phyloP scores from a whole-genome alignment of 1,140 invertebrate genomes.

The Apis mellifera region Amel_HAv3.1 CM009932.2:5224501-5225000 shows the following conservation, averaged over 20 bases:
- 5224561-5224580: constrained; percentile 26
- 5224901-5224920: too few relatives aligned
- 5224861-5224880: too few relatives aligned
- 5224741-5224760: constrained; percentile 15
- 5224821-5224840: neutral
- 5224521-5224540: neutral
- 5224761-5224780: neutral
- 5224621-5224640: neutral
- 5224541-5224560: neutral
- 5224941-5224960: too few relatives aligned
- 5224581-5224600: neutral
- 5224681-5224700: neutral
- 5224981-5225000: too few relatives aligned
- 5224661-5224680: neutral
- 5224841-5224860: neutral
- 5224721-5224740: constrained; percentile 20
- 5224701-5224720: constrained; percentile 9
- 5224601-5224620: constrained; percentile 28
- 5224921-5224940: too few relatives aligned
- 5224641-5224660: constrained; percentile 12
- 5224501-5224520: neutral
- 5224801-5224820: neutral
- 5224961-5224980: too few relatives aligned
- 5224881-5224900: too few relatives aligned
- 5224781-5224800: neutral